Conservation (phyloP, 2,113 vertebrate species). For the Neotoma lepida region DNA sequence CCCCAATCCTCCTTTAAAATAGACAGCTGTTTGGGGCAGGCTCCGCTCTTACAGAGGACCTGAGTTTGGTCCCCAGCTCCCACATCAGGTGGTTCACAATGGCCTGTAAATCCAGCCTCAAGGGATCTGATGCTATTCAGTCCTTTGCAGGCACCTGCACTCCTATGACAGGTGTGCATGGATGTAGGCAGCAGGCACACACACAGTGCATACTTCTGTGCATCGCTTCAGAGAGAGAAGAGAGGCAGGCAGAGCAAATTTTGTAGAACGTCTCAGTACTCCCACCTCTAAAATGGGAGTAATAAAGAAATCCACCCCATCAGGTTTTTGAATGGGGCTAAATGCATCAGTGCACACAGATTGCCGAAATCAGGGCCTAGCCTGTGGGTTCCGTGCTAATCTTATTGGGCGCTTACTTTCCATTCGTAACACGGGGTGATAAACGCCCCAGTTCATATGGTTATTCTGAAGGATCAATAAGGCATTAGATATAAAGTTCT, state of each 20-base stretch:
- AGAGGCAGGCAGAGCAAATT: not conserved
- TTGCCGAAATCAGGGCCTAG: not conserved
- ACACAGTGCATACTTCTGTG: not conserved
- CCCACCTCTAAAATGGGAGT: not conserved
- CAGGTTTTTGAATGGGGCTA: not conserved
- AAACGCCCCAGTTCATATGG: not conserved
- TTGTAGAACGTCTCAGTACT: not conserved
- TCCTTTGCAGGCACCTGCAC: no score
- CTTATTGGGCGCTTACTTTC: not conserved
- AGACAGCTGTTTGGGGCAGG: not conserved
- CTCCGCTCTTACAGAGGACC: not conserved
- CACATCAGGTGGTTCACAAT: not conserved
- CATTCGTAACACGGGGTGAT: not conserved
- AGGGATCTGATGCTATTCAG: not conserved
- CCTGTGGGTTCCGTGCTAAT: not conserved
- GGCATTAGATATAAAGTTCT: not conserved
- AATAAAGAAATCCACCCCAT: not conserved
- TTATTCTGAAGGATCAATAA: not conserved
- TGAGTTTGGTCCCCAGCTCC: not conserved
- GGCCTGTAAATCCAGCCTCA: not conserved
- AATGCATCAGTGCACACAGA: not conserved
- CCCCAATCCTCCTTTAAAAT: not conserved
- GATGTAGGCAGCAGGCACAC: not conserved
- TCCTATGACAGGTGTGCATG: not conserved
- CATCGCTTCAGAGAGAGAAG: not conserved